These are phyloP conservation scores for Oegoconia quadripuncta DNA, from an alignment of 2,888 invertebrate genomes.

Conservation along the genomic window DNA sequence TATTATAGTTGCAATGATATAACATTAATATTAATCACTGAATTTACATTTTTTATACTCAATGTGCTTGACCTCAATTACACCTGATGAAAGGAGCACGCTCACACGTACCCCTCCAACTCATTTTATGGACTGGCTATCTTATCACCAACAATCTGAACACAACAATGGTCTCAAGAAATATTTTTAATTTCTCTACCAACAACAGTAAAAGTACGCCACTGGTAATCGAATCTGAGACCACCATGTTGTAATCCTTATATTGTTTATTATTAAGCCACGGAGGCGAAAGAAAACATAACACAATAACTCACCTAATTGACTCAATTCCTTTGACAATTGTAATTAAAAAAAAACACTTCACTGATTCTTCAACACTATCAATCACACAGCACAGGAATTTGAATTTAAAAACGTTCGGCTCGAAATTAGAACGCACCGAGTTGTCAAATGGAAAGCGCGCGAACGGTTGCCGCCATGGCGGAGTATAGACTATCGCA, in stretches of 20 bases:
- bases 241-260: too few species aligned
- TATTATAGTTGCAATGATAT: constrained; percentile 27
- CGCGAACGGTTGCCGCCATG: constrained; percentile 50
- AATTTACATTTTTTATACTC: constrained; percentile 18
- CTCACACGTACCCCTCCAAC: too few species aligned
- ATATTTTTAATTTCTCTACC: too few species aligned
- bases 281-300: too few species aligned
- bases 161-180: too few species aligned
- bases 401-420: constrained; percentile 11
- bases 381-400: constrained; percentile 37
- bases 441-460: constrained; percentile 47
- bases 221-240: too few species aligned
- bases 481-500: constrained; percentile 55
- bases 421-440: constrained; percentile 26
- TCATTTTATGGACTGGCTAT: too few species aligned
- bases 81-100: too few species aligned
- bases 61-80: not conserved
- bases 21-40: constrained; percentile 28
- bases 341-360: constrained; percentile 23
- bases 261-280: too few species aligned
- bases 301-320: constrained; percentile 17
- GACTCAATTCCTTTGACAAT: constrained; percentile 15
- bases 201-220: too few species aligned
- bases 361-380: constrained; percentile 29
- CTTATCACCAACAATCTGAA: too few species aligned